Evolutionary conservation across 2,888 invertebrate genomes (phyloP), one percentile per base, ranked within the genome.

Genomic region (Megaustenia siamemsis): DNA sequence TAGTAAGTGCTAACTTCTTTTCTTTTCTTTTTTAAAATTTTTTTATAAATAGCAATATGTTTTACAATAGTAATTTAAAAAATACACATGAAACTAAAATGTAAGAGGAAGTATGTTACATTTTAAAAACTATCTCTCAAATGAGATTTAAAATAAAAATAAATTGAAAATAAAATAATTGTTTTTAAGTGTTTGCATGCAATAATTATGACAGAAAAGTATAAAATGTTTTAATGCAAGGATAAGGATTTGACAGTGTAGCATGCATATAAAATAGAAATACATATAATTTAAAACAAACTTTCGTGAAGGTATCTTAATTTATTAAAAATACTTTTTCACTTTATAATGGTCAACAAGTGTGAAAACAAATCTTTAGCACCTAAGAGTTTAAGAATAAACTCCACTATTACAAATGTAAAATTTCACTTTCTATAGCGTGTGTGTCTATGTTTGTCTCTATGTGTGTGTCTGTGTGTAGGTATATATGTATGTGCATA

Each of bases 121-220:
- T 28, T 63, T 24, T 63, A 63, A 28, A n/a, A 63, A 63, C n/a
- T 63, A 5, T 4, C 28, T n/a, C 63, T 63, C 1, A 4, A 24
- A 63, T n/a, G 53, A 21, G 21, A 18, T 53, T 53, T 53, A 53
- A 18, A 21, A 53, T 10, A 18, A 53, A 53, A 53, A 24, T 2
- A 63, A 45, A 45, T 10, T 10, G 12, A 45, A 45, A 45, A 45
- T 12, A 45, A 45, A 6, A 45, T 45, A 63, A 63, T 2, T 32
- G 18, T 32, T n/a, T 32, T 63, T 15, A 63, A 6, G 71, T 71
- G 45, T n/a, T 69, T 69, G 71, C 71, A 71, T 71, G 71, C 71
- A 71, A n/a, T 8, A 28, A 71, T 12, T 43, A 24, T 10, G 12
- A 71, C 71, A 71, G 10, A n/a, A 3, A 68, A 69, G 2, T 43